phyloP scores from a whole-genome alignment of 1,140 invertebrate genomes.

The Dolichoris vasculosae region DNA sequence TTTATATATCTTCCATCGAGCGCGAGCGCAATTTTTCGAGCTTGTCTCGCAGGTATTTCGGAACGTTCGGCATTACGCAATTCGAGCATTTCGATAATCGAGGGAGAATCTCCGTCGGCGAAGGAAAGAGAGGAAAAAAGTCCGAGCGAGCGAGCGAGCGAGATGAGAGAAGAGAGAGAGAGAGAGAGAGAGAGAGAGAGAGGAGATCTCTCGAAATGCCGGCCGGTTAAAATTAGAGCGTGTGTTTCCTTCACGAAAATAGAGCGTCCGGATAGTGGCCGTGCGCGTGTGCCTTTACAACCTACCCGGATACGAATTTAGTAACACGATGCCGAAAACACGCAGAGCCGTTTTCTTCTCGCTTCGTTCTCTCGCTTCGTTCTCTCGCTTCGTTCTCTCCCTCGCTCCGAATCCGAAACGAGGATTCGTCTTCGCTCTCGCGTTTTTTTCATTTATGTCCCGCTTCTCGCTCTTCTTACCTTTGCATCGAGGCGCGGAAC shows the following conservation, averaged over 20 bases:
- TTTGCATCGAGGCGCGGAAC: no score
- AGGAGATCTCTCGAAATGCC: constrained; percentile 57
- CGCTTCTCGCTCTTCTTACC: not conserved
- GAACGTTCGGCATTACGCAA: constrained; percentile 22
- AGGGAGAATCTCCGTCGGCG: constrained; percentile 12
- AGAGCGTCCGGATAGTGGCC: constrained; percentile 65
- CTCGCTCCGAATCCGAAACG: not conserved
- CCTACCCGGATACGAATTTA: constrained; percentile 65
- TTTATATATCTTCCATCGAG: not conserved
- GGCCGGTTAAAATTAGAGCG: constrained; percentile 70
- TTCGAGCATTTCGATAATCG: constrained; percentile 40
- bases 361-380: no score
- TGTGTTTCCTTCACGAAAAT: constrained; percentile 70
- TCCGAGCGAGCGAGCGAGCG: not conserved
- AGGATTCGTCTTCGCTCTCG: not conserved
- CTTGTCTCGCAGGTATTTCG: not conserved
- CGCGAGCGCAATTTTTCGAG: constrained; percentile 3
- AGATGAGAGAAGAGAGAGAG: not conserved
- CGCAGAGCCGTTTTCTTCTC: not conserved
- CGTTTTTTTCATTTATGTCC: not conserved
- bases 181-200: constrained; percentile 9
- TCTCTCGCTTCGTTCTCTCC: no score
- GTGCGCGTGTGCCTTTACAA: constrained; percentile 45
- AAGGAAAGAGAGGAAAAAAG: constrained; percentile 17
- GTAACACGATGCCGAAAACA: constrained; percentile 58